Evolutionary conservation across 2,113 vertebrate genomes (phyloP).

Genomic region (Pionites leucogaster): DNA sequence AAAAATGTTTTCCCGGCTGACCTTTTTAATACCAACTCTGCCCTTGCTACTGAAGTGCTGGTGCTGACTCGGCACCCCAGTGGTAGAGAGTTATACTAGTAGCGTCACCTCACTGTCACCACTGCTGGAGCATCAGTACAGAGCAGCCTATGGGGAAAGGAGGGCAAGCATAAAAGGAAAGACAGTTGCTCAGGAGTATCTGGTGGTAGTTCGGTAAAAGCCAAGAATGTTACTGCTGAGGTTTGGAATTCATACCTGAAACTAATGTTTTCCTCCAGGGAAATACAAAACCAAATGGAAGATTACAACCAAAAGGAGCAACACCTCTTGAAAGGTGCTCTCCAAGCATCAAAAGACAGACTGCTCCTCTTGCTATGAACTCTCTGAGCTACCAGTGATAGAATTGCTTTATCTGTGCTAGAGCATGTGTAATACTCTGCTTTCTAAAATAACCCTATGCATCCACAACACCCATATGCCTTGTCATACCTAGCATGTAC

Average conservation of each 20-base stretch:
- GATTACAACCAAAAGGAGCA: background rate
- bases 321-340: background rate
- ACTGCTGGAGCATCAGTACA: slow-evolving; percentile 28
- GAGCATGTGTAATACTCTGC: background rate
- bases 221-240: background rate
- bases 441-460: background rate
- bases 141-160: slow-evolving; percentile 15
- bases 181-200: background rate
- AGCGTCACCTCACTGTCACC: slow-evolving; percentile 55
- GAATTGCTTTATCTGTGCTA: background rate
- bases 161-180: background rate
- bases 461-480: background rate
- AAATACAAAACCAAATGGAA: background rate
- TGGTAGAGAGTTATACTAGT: background rate
- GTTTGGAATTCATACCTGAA: background rate
- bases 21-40: slow-evolving; percentile 66
- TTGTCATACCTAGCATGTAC: background rate
- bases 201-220: rapidly evolving
- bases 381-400: background rate
- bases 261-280: background rate
- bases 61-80: background rate
- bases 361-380: background rate
- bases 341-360: background rate
- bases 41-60: slow-evolving; percentile 45
- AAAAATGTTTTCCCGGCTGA: slow-evolving; percentile 59